Conservation (phyloP, 2,113 vertebrate species). For the Tachycineta bicolor region DNA sequence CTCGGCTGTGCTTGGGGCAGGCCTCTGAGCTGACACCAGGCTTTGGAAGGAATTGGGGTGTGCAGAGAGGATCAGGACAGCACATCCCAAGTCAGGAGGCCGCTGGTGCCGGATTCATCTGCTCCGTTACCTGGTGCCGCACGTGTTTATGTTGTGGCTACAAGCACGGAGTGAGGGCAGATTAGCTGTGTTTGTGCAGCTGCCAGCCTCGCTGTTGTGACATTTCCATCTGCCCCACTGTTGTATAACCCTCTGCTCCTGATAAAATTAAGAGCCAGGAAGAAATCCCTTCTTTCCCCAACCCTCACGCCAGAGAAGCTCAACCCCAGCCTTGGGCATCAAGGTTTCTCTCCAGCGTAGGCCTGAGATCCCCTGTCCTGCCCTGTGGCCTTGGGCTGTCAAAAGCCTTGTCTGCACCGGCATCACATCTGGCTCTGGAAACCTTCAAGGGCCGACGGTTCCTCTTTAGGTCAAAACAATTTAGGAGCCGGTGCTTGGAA, state of each 20-base stretch:
- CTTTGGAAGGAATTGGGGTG: not conserved
- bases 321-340: not conserved
- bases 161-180: not conserved
- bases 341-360: not conserved
- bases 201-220: not conserved
- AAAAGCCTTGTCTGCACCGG: not conserved
- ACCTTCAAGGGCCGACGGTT: not conserved
- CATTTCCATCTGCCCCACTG: not conserved
- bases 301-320: fast-evolving
- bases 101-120: not conserved
- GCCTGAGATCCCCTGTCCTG: not conserved
- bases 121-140: not conserved
- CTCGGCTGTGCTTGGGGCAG: not conserved
- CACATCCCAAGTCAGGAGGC: not conserved
- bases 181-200: constrained; percentile 32
- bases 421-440: not conserved
- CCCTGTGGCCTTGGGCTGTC: not conserved
- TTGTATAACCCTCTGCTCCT: not conserved
- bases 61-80: not conserved
- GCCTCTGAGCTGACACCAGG: not conserved
- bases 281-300: not conserved
- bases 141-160: not conserved
- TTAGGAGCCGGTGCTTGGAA: not conserved
- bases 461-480: not conserved
- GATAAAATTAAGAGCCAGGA: not conserved